phyloP scores from a whole-genome alignment of 2,113 vertebrate genomes.

The Scopus umbretta region DNA sequence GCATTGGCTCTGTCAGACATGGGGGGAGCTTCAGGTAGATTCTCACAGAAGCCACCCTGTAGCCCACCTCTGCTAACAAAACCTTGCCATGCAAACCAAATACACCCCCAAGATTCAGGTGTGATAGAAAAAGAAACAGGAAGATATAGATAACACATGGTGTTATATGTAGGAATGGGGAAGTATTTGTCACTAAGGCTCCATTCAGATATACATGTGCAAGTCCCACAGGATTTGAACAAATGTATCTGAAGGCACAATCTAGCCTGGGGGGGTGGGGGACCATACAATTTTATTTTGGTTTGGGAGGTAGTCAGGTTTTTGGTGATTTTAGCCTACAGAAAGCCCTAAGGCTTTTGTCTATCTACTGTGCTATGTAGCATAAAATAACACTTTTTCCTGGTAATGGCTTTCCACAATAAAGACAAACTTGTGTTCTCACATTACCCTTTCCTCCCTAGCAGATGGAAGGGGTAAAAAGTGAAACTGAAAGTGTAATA shows the following conservation, averaged over 20 bases:
- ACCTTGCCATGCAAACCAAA: too few species aligned
- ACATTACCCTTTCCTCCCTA: fast-evolving
- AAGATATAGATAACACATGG: not conserved
- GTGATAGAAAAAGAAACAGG: not conserved
- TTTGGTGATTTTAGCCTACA: not conserved
- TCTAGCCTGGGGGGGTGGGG: too few species aligned
- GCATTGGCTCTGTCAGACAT: too few species aligned
- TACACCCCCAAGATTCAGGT: not conserved
- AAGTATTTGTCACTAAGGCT: not conserved
- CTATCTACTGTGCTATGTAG: not conserved
- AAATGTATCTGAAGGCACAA: not conserved
- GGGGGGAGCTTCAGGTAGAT: too few species aligned
- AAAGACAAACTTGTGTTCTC: not conserved
- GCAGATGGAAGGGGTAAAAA: not conserved
- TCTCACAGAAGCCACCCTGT: too few species aligned
- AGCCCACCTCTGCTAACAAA: too few species aligned
- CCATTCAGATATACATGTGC: not conserved
- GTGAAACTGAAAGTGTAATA: not conserved
- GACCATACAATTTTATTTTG: not conserved
- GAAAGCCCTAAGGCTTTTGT: not conserved
- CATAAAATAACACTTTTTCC: not conserved
- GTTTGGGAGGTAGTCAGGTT: not conserved
- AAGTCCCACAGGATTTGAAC: not conserved
- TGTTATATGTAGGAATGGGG: not conserved
- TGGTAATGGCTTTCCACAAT: not conserved